Conservation (phyloP, 2,113 vertebrate genomes). For the Regulus satrapa region DNA sequence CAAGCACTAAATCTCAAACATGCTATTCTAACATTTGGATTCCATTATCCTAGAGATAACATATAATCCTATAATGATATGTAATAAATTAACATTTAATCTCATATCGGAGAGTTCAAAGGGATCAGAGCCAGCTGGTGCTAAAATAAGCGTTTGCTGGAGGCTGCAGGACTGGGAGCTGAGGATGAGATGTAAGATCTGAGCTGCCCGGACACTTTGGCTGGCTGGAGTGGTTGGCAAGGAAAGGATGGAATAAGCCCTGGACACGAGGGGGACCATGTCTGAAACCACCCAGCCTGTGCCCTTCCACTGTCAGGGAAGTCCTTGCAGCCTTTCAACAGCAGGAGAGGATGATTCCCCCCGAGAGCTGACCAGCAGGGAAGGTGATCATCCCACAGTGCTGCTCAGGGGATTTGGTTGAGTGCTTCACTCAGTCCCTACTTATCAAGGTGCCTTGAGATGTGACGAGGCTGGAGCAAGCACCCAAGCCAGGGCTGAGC, state of each 20-base stretch:
- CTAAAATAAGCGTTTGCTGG: conserved; percentile 43
- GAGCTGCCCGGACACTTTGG: background rate
- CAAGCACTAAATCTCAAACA: conserved; percentile 46
- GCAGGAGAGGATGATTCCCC: background rate
- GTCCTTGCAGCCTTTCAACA: background rate
- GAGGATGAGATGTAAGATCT: background rate
- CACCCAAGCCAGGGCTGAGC: fast-evolving
- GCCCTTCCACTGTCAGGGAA: background rate
- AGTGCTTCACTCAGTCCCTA: fast-evolving
- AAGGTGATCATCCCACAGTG: background rate
- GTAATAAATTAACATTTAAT: conserved; percentile 56
- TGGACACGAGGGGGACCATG: background rate
- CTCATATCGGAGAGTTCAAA: conserved; percentile 41
- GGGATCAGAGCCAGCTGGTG: conserved; percentile 43
- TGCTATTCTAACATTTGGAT: conserved; percentile 46
- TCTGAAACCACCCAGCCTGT: background rate
- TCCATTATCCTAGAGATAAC: conserved; percentile 43
- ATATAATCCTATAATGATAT: conserved; percentile 45
- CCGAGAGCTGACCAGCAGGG: background rate
- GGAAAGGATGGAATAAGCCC: background rate
- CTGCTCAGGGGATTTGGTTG: background rate
- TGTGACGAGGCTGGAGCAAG: background rate
- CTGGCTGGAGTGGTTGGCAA: background rate
- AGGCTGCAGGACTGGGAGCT: background rate
- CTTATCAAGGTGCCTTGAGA: background rate